Conservation (phyloP, 2,113 vertebrate species). For the Corydoras maculifer region DNA sequence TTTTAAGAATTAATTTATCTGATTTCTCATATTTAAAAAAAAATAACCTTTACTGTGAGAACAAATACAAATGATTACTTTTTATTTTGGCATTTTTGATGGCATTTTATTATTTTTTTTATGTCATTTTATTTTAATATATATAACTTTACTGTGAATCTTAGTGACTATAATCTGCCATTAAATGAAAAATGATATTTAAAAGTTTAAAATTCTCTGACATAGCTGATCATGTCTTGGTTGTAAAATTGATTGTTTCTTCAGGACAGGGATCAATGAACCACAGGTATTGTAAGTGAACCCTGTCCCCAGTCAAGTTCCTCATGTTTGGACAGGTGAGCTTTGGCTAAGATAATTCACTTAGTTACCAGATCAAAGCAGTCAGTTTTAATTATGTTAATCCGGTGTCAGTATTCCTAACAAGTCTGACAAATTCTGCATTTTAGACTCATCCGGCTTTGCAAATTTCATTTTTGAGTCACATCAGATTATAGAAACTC, state of each 20-base stretch:
- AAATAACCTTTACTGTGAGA: no score
- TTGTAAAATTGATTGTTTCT: conserved; percentile 47
- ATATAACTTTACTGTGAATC: background rate
- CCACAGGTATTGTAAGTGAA: conserved; percentile 37
- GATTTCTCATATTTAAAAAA: no score
- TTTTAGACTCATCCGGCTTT: conserved; percentile 16
- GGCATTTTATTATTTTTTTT: no score
- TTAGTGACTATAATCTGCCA: no score
- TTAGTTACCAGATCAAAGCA: conserved; percentile 31
- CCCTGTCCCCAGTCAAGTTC: conserved; percentile 30
- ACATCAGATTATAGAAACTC: conserved; percentile 33
- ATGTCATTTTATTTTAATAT: background rate
- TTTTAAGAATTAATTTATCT: no score
- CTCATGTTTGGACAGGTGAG: conserved; percentile 37
- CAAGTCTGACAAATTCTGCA: conserved; percentile 10
- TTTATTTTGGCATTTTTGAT: no score
- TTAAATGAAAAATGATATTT: background rate
- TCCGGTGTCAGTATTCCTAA: conserved; percentile 32
- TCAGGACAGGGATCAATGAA: conserved; percentile 43
- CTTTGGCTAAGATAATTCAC: conserved; percentile 27
- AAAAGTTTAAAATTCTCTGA: conserved; percentile 33
- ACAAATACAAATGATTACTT: no score
- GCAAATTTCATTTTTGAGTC: conserved; percentile 29
- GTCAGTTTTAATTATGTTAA: conserved; percentile 26
- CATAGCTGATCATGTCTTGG: conserved; percentile 1